A percentile compares a stretch with the other conserved stretches of the same genome.
Conservation (phyloP, 2,797 vertebrate species). For the Lepus oiostolus region DNA sequence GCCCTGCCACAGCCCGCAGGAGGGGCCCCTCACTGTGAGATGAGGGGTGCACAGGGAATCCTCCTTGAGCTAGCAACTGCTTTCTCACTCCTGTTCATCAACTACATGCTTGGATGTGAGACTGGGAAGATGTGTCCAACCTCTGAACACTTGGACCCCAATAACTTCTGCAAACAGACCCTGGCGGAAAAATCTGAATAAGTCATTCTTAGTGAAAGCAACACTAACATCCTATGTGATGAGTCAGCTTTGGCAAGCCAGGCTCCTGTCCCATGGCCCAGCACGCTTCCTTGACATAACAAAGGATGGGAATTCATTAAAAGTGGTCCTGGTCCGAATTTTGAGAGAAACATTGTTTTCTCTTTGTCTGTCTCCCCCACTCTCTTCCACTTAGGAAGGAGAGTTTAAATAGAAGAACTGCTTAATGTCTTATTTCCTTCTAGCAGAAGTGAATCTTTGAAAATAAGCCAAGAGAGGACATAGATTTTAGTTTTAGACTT, state of each 20-base stretch:
- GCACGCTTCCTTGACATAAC: not conserved
- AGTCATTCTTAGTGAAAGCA: slow-evolving; percentile 39
- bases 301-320: not conserved
- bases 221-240: not conserved
- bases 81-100: not conserved
- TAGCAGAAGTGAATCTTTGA: not conserved
- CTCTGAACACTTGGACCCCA: slow-evolving; percentile 36
- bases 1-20: accelerated
- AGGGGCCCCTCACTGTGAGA: not conserved
- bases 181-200: slow-evolving; percentile 39
- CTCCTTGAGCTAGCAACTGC: not conserved
- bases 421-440: not conserved
- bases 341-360: not conserved
- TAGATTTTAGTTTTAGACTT: not conserved
- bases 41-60: not conserved
- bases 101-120: no score
- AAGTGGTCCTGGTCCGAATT: not conserved
- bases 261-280: not conserved
- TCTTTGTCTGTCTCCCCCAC: not conserved
- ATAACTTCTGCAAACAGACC: slow-evolving; percentile 24
- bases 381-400: not conserved
- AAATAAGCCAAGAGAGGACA: not conserved
- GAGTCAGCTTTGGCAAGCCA: not conserved
- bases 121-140: slow-evolving; percentile 17
- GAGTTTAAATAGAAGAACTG: not conserved